These are phyloP conservation scores for Delia radicum DNA, from an alignment of 1,140 invertebrate species.

Conservation along the genomic window DNA sequence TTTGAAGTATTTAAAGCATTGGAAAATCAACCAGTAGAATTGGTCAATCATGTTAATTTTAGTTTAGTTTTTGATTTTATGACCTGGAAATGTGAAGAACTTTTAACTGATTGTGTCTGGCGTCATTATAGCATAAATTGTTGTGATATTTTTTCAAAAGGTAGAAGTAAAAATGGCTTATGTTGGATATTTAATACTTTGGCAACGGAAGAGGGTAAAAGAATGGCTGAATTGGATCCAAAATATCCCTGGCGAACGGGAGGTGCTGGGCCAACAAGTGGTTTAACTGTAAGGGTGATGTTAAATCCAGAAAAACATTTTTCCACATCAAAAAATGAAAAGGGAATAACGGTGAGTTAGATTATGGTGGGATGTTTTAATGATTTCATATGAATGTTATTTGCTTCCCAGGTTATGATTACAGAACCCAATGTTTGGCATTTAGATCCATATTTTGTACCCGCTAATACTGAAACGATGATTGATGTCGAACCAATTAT, in stretches of 20 bases:
- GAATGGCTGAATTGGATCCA: constrained; percentile 37
- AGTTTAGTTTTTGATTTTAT: constrained; percentile 44
- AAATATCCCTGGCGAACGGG: constrained; percentile 48
- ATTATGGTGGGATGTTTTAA: neutral
- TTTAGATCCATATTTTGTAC: constrained; percentile 37
- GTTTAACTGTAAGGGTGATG: constrained; percentile 35
- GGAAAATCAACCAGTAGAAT: constrained; percentile 35
- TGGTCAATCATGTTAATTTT: constrained; percentile 42
- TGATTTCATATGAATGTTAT: neutral
- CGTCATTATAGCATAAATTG: constrained; percentile 40
- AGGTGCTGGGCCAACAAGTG: constrained; percentile 43
- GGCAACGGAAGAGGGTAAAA: constrained; percentile 49
- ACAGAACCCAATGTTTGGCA: constrained; percentile 49
- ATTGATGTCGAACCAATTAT: constrained; percentile 48
- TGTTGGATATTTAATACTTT: constrained; percentile 62
- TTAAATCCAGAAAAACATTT: constrained; percentile 39
- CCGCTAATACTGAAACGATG: constrained; percentile 41
- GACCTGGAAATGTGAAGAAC: constrained; percentile 50
- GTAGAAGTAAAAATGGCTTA: constrained; percentile 59
- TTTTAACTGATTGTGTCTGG: constrained; percentile 44
- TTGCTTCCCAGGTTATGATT: constrained; percentile 33
- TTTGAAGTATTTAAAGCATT: constrained; percentile 40
- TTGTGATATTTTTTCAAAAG: constrained; percentile 47
- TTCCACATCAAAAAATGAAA: constrained; percentile 30
- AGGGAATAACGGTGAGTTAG: constrained; percentile 41